Conservation (phyloP, 2,888 invertebrate species). For the Helicoverpa assulta region DNA sequence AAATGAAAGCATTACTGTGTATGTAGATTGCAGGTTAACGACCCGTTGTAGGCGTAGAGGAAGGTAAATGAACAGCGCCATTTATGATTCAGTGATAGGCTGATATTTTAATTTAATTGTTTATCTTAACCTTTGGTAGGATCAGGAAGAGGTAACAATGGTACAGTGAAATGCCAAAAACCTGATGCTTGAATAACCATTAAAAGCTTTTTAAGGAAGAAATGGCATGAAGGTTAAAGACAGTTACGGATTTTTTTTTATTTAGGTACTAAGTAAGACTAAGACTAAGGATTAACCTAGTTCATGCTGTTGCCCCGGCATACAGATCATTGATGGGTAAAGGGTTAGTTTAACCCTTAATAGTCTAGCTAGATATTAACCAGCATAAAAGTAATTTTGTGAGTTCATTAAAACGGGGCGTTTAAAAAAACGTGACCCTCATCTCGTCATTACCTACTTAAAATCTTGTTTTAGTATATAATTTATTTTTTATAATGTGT, state of each 20-base stretch:
- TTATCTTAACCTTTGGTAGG: constrained; percentile 31
- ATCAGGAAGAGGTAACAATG: constrained; percentile 38
- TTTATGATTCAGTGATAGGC: constrained; percentile 13
- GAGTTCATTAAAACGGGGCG: neutral
- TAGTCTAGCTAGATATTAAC: too few relatives aligned
- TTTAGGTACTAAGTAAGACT: too few relatives aligned
- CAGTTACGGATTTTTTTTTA: too few relatives aligned
- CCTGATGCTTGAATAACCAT: too few relatives aligned
- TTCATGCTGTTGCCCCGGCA: too few relatives aligned
- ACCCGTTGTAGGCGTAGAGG: constrained; percentile 14
- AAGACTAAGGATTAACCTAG: too few relatives aligned
- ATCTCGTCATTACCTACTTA: neutral
- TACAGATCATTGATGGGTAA: too few relatives aligned
- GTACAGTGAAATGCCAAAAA: constrained; percentile 19
- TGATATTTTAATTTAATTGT: constrained; percentile 40
- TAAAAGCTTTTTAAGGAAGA: too few relatives aligned
- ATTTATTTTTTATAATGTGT: too few relatives aligned
- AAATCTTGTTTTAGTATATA: neutral
- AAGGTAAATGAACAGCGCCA: constrained; percentile 26
- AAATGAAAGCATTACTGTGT: constrained; percentile 18
- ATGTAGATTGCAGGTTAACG: constrained; percentile 25
- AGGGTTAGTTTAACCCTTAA: too few relatives aligned
- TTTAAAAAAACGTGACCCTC: neutral
- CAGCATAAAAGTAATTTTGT: too few relatives aligned
- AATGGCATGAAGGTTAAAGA: too few relatives aligned